phyloP scores from a whole-genome alignment of 2,888 invertebrate species.

The Eulithis testata region DNA sequence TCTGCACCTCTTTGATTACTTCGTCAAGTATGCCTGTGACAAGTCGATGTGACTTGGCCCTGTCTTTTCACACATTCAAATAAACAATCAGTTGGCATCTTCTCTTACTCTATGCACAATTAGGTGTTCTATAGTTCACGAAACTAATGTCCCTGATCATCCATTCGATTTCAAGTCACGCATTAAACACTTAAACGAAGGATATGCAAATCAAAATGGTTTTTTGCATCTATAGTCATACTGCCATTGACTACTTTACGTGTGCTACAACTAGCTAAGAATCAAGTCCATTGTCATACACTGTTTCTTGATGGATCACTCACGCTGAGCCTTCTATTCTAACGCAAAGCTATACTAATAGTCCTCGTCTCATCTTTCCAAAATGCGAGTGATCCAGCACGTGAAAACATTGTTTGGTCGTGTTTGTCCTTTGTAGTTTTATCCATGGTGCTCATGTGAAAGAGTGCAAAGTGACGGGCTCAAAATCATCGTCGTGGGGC shows the following conservation, averaged over 20 bases:
- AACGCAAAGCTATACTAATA: not conserved
- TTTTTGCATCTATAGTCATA: constrained; percentile 22
- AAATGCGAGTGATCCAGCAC: constrained; percentile 29
- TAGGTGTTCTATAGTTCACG: constrained; percentile 12
- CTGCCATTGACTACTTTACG: constrained; percentile 21
- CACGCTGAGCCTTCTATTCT: constrained; percentile 13
- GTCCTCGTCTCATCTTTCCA: constrained; percentile 10
- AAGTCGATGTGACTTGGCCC: not conserved
- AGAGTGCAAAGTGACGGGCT: constrained; percentile 83
- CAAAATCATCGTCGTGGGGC: constrained; percentile 83
- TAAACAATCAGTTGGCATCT: constrained; percentile 4
- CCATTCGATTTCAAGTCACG: constrained; percentile 14
- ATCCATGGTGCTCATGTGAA: constrained; percentile 62
- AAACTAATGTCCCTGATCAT: constrained; percentile 18
- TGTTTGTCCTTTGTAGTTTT: constrained; percentile 17
- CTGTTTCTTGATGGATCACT: constrained; percentile 28
- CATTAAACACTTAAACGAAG: constrained; percentile 11
- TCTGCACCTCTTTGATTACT: not conserved
- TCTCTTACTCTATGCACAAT: constrained; percentile 6
- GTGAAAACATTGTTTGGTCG: constrained; percentile 22
- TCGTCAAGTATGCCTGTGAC: not conserved
- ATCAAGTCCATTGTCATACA: constrained; percentile 20
- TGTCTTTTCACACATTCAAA: constrained; percentile 11
- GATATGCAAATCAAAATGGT: constrained; percentile 24
- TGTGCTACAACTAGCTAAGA: constrained; percentile 18